Conservation (phyloP, 92 coral and sea anemone genomes). For the Blastomussa wellsi region DNA sequence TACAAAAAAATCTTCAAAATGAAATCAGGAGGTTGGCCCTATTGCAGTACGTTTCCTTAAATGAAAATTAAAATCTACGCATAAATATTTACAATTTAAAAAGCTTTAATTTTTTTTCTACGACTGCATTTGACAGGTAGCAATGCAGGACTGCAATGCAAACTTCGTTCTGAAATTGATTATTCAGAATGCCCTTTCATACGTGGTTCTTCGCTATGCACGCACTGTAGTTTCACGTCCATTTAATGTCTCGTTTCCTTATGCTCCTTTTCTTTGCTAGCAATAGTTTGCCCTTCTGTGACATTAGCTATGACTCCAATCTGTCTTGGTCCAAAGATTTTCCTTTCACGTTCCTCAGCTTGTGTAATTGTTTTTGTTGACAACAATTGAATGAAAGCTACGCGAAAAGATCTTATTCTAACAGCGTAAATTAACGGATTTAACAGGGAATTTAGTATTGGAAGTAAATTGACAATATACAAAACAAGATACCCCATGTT, state of each 20-base stretch:
- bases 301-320: background rate
- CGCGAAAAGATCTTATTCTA: background rate
- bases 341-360: background rate
- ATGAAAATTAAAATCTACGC: no score
- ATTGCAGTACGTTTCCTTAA: no score
- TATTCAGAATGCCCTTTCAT: background rate
- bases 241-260: background rate
- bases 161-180: no score
- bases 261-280: background rate
- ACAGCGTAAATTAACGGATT: conserved; percentile 4
- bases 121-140: no score
- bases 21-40: no score
- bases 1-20: no score
- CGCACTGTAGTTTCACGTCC: background rate
- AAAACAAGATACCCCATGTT: background rate
- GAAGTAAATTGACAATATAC: background rate
- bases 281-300: background rate
- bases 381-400: conserved; percentile 1
- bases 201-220: background rate
- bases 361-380: background rate
- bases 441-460: background rate
- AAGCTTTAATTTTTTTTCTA: no score
- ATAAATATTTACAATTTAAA: no score
- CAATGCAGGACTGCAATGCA: no score
- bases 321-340: background rate